Percentiles rank a stretch among this genome's conserved stretches.
phyloP scores from a whole-genome alignment of 1,140 invertebrate genomes.

The Lordiphosa clarofinis region DNA sequence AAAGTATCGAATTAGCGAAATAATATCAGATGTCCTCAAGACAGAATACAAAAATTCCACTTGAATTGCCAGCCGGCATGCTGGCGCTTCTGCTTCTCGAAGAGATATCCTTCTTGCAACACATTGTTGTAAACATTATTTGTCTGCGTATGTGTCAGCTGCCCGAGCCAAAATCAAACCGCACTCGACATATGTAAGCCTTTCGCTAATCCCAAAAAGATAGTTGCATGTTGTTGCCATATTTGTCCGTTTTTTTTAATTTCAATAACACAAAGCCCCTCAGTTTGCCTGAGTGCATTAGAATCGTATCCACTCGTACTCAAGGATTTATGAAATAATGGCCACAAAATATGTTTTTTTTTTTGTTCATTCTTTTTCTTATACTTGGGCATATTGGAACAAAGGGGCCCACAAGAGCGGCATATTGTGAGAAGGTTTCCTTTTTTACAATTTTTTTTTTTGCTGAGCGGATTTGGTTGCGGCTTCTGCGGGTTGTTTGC shows the following conservation, averaged over 20 bases:
- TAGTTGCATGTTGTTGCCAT: conserved; percentile 62
- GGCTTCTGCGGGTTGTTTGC: conserved; percentile 37
- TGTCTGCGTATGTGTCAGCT: conserved; percentile 51
- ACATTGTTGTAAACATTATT: conserved; percentile 52
- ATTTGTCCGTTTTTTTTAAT: conserved; percentile 35
- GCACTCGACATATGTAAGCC: conserved; percentile 63
- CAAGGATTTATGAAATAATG: conserved; percentile 73
- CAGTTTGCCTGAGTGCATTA: conserved; percentile 65
- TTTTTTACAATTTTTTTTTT: conserved; percentile 15
- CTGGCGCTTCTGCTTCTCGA: conserved; percentile 40
- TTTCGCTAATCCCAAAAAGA: conserved; percentile 56
- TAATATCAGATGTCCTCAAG: conserved; percentile 68
- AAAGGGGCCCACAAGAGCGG: conserved; percentile 25
- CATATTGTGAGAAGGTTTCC: conserved; percentile 23
- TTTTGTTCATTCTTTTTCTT: conserved; percentile 36
- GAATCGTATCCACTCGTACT: conserved; percentile 47
- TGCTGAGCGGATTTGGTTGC: conserved; percentile 40
- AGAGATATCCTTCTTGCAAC: conserved; percentile 7
- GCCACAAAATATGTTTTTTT: conserved; percentile 41
- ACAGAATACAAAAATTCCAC: conserved; percentile 52
- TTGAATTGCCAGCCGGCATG: conserved; percentile 65
- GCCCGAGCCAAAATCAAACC: conserved; percentile 56
- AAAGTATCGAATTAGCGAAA: conserved; percentile 79
- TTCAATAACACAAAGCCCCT: conserved; percentile 27
- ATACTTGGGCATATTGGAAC: conserved; percentile 20